These are phyloP conservation scores for Intellagama lesueurii DNA, from an alignment of 2,797 vertebrate genomes.

Conservation along the genomic window DNA sequence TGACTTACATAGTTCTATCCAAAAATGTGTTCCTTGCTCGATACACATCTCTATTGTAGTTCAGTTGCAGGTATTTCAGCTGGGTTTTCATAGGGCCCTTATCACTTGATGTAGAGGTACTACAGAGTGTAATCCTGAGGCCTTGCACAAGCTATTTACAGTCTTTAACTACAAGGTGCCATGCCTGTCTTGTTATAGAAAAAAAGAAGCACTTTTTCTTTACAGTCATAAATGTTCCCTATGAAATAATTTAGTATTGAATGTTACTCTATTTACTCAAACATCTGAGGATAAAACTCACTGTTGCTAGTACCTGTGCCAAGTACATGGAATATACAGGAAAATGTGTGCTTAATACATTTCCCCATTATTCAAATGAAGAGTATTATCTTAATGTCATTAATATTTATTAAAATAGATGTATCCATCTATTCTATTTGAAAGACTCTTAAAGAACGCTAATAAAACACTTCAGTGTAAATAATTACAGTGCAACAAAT, in stretches of 20 bases:
- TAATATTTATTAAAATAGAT: constrained; percentile 8
- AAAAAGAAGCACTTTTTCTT: constrained; percentile 29
- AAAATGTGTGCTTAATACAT: constrained; percentile 15
- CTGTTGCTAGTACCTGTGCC: neutral
- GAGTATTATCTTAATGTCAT: constrained; percentile 11
- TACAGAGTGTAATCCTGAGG: neutral
- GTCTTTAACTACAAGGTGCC: constrained; percentile 19
- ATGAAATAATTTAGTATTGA: constrained; percentile 17
- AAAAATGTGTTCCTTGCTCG: neutral
- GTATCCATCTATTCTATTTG: neutral
- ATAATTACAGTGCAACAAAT: neutral
- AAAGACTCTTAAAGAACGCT: neutral
- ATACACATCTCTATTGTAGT: neutral
- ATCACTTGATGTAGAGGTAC: neutral
- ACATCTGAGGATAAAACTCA: constrained; percentile 17
- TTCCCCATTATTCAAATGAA: neutral
- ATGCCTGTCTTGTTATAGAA: constrained; percentile 45
- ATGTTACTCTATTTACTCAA: constrained; percentile 8
- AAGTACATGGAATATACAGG: neutral
- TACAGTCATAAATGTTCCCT: constrained; percentile 33
- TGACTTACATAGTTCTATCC: neutral
- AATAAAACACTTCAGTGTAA: neutral
- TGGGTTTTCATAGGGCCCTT: neutral
- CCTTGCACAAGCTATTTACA: neutral
- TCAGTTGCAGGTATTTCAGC: constrained; percentile 2